Evolutionary conservation across 2,888 invertebrate genomes (phyloP).

Genomic region (Drosophila pegasa): DNA sequence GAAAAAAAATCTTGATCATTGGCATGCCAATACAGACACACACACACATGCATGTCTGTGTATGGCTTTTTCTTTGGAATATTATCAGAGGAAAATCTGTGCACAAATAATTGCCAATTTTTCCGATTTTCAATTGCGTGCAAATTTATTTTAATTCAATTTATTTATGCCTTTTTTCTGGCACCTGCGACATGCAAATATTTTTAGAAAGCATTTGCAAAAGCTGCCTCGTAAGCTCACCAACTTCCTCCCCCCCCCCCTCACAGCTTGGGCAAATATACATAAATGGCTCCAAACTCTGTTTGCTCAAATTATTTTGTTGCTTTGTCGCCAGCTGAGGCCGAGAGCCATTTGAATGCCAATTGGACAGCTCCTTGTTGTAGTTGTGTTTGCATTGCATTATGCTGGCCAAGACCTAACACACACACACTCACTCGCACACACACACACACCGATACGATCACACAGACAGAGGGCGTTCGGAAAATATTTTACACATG

Average conservation of each 20-base stretch:
- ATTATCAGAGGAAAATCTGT: slow-evolving; percentile 47
- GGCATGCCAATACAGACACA: slow-evolving; percentile 29
- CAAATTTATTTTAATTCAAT: slow-evolving; percentile 75
- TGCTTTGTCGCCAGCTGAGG: slow-evolving; percentile 66
- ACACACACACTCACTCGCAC: slow-evolving; percentile 16
- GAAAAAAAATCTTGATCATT: slow-evolving; percentile 70
- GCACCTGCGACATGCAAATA: slow-evolving; percentile 69
- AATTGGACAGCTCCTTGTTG: slow-evolving; percentile 38
- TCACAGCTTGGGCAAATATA: slow-evolving; percentile 13
- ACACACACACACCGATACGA: slow-evolving; percentile 5
- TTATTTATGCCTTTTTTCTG: slow-evolving; percentile 29
- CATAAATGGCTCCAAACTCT: slow-evolving; percentile 48
- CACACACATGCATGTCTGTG: slow-evolving; percentile 1
- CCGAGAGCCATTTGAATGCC: slow-evolving; percentile 45
- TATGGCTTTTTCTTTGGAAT: background rate
- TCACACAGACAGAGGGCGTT: slow-evolving; percentile 1
- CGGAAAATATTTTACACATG: slow-evolving; percentile 62
- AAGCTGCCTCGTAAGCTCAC: background rate
- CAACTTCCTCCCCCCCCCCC: background rate
- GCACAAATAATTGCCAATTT: slow-evolving; percentile 73
- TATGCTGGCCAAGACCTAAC: slow-evolving; percentile 54
- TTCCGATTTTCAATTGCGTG: slow-evolving; percentile 71
- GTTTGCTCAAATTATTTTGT: slow-evolving; percentile 72
- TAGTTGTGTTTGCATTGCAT: slow-evolving; percentile 72
- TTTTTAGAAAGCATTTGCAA: slow-evolving; percentile 60